Evolutionary conservation across 2,797 vertebrate species (phyloP).

Genomic region (Neosilurus hyrtlii): DNA sequence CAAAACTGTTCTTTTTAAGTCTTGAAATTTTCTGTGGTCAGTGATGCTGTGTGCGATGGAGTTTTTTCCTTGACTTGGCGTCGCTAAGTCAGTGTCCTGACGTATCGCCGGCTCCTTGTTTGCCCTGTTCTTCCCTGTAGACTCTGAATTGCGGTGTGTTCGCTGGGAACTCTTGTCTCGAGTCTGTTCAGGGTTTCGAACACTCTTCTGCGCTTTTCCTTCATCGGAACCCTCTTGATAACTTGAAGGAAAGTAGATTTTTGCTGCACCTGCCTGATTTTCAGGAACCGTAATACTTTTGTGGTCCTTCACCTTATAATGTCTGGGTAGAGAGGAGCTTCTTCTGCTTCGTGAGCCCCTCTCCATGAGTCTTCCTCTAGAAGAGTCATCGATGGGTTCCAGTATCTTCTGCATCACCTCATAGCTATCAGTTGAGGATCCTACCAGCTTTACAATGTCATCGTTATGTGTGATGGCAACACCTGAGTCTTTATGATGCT

Average conservation of each 20-base stretch:
- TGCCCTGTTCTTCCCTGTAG: neutral
- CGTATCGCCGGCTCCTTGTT: rapidly evolving
- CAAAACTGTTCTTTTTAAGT: too few relatives aligned
- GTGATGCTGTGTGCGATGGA: neutral
- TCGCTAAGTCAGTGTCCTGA: rapidly evolving
- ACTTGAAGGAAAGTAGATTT: constrained; percentile 23
- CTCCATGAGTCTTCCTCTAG: constrained; percentile 2
- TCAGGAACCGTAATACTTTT: too few relatives aligned
- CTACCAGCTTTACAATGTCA: constrained; percentile 62
- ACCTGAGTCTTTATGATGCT: rapidly evolving
- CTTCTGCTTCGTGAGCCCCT: constrained; percentile 7
- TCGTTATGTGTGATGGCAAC: constrained; percentile 49
- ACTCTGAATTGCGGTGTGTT: constrained; percentile 1
- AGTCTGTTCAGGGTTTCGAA: neutral
- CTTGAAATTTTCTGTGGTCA: too few relatives aligned
- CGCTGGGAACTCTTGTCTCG: neutral
- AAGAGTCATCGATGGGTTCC: neutral
- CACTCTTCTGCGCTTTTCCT: neutral
- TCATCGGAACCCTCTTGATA: constrained; percentile 8
- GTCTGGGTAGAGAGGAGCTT: constrained; percentile 61
- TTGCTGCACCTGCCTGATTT: neutral
- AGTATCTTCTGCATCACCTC: constrained; percentile 61
- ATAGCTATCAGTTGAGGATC: constrained; percentile 57
- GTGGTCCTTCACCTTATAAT: neutral
- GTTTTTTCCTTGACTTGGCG: neutral